A percentile compares a stretch with the other conserved stretches of the same genome.
Evolutionary conservation across 2,888 invertebrate species (phyloP).

Genomic region (Drosophila imparisetae): DNA sequence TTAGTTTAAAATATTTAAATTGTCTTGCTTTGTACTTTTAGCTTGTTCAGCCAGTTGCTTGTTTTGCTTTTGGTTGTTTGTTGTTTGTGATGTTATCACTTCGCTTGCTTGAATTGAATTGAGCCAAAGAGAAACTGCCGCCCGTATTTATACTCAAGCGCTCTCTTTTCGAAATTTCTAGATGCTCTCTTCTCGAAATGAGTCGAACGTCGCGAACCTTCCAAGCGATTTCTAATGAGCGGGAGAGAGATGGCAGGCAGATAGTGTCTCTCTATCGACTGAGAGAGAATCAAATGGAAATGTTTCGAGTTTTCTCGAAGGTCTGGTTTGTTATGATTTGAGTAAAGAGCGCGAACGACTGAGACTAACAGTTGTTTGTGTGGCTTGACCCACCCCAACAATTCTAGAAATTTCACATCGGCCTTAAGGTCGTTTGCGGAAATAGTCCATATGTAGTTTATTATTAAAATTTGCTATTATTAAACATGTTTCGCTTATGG

Average conservation of each 20-base stretch:
- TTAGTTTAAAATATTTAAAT: slow-evolving; percentile 6
- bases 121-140: slow-evolving; percentile 37
- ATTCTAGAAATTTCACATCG: slow-evolving; percentile 22
- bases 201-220: slow-evolving; percentile 20
- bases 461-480: not conserved
- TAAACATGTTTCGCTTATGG: not conserved
- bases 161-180: slow-evolving; percentile 57
- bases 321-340: not conserved
- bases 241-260: slow-evolving; percentile 11
- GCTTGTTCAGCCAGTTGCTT: slow-evolving; percentile 61
- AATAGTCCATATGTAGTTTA: not conserved
- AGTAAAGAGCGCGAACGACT: too few relatives aligned
- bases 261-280: not conserved
- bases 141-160: slow-evolving; percentile 61
- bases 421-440: not conserved
- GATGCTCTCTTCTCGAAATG: slow-evolving; percentile 47
- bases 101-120: slow-evolving; percentile 66
- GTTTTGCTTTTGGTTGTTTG: slow-evolving; percentile 24
- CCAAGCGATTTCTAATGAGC: slow-evolving; percentile 5
- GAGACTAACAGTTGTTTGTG: not conserved
- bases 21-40: slow-evolving; percentile 13
- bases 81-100: slow-evolving; percentile 46
- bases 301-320: slow-evolving; percentile 30
- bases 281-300: not conserved
- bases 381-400: slow-evolving; percentile 19